Evolutionary conservation across 2,888 invertebrate species (phyloP).

Genomic region (Apodemia zela): DNA sequence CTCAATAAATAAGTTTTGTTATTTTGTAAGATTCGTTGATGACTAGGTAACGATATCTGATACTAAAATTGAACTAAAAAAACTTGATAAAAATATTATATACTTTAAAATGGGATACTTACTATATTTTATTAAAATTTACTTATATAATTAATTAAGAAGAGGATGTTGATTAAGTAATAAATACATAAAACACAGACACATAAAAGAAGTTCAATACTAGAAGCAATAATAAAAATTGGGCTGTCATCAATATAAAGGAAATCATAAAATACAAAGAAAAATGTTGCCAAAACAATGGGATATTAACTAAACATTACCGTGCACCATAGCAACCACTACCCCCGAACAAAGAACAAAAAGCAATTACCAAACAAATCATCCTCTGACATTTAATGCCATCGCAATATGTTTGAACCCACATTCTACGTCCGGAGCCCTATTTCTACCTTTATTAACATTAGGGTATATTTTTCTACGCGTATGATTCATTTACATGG

Average conservation of each 20-base stretch:
- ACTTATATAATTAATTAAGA: no score
- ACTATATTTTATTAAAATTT: no score
- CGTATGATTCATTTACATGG: conserved; percentile 70
- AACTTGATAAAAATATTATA: no score
- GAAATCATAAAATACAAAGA: conserved; percentile 37
- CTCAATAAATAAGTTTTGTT: no score
- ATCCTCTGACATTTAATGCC: conserved; percentile 76
- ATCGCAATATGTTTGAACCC: conserved; percentile 74
- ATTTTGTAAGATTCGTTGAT: no score
- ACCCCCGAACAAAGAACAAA: conserved; percentile 60
- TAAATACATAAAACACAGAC: not conserved
- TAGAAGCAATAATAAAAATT: conserved; percentile 14
- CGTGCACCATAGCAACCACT: conserved; percentile 54
- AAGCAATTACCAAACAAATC: conserved; percentile 78
- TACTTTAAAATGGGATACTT: no score
- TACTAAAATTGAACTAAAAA: no score
- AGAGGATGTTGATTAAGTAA: not conserved
- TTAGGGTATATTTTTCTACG: conserved; percentile 51
- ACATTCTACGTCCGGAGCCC: conserved; percentile 50
- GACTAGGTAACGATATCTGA: no score
- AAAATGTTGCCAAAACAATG: conserved; percentile 57
- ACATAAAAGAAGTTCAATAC: not conserved
- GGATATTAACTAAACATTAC: conserved; percentile 67
- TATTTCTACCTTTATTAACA: conserved; percentile 46
- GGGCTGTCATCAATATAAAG: conserved; percentile 40